These are phyloP conservation scores for Antheraea assamensis DNA, from an alignment of 2,888 invertebrate genomes.

Conservation along the genomic window DNA sequence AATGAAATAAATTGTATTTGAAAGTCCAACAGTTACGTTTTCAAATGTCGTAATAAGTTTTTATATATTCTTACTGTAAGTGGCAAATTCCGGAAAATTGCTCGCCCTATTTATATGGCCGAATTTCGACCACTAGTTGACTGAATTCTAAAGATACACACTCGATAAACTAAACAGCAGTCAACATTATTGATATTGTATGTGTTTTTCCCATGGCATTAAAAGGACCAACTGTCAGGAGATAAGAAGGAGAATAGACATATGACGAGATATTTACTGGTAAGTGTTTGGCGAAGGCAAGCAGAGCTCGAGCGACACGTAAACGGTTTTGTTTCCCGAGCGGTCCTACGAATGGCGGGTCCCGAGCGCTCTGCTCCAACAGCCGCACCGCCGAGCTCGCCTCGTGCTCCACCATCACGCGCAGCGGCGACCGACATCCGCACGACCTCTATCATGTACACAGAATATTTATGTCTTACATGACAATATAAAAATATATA, in stretches of 20 bases:
- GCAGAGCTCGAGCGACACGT: conserved; percentile 66
- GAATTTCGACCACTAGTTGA: no score
- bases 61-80: no score
- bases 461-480: neutral
- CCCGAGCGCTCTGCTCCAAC: conserved; percentile 73
- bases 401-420: conserved; percentile 66
- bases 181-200: no score
- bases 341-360: conserved; percentile 75
- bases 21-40: no score
- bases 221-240: neutral
- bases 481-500: no score
- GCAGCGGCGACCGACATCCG: conserved; percentile 55
- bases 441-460: conserved; percentile 22
- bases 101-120: no score
- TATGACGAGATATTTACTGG: conserved; percentile 34
- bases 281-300: conserved; percentile 31
- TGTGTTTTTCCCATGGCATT: no score
- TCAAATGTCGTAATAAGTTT: no score
- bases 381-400: conserved; percentile 64
- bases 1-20: no score
- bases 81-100: no score
- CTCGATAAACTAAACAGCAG: no score
- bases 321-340: conserved; percentile 76
- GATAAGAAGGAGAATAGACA: neutral
- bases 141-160: no score